Evolutionary conservation across 2,113 vertebrate genomes (phyloP).

Genomic region (Tyrannus savana): DNA sequence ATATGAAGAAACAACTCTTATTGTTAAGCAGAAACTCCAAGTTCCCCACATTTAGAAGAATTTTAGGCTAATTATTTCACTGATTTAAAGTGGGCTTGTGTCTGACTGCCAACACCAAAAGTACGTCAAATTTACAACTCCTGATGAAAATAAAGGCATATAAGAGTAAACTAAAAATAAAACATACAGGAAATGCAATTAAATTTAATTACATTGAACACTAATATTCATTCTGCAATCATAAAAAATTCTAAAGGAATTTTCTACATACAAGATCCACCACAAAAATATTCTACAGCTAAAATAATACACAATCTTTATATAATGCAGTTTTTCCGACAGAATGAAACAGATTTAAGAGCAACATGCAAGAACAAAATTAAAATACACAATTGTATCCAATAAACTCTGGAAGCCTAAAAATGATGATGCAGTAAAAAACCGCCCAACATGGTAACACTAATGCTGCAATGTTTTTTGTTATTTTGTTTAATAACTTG

Average conservation of each 20-base stretch:
- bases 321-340: conserved; percentile 32
- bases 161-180: conserved; percentile 65
- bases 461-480: background rate
- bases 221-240: conserved; percentile 25
- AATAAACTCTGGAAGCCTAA: background rate
- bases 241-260: conserved; percentile 51
- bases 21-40: background rate
- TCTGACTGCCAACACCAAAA: background rate
- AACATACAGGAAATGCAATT: conserved; percentile 67
- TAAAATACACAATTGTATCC: background rate
- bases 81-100: background rate
- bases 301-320: conserved; percentile 25
- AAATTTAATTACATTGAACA: conserved; percentile 63
- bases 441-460: background rate
- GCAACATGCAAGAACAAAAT: background rate
- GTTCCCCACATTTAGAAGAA: background rate
- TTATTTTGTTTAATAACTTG: conserved; percentile 67
- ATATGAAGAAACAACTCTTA: background rate
- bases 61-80: background rate
- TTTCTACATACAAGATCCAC: conserved; percentile 37
- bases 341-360: conserved; percentile 25
- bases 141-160: conserved; percentile 30
- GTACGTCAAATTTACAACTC: background rate
- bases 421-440: background rate
- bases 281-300: conserved; percentile 6